phyloP scores from a whole-genome alignment of 2,888 invertebrate genomes.

The Xanthorhoe designata region DNA sequence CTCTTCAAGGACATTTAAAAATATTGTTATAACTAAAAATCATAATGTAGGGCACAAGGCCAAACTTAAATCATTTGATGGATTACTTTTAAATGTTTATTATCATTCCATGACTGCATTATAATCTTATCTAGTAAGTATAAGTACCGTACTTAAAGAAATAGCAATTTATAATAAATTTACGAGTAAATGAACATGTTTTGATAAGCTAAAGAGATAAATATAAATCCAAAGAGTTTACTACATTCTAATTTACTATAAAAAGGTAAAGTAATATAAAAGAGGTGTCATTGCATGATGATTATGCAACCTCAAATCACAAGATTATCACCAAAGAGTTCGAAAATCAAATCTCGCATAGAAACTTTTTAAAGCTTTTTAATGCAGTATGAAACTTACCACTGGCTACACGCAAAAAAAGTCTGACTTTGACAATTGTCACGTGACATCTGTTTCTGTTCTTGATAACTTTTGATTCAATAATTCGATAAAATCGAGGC shows the following conservation, averaged over 20 bases:
- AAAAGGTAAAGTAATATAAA: not conserved
- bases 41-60: too few relatives aligned
- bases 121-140: too few relatives aligned
- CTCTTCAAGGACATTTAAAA: too few relatives aligned
- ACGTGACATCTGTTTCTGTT: slow-evolving; percentile 16
- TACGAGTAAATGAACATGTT: too few relatives aligned
- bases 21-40: too few relatives aligned
- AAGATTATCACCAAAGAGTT: slow-evolving; percentile 7
- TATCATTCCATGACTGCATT: too few relatives aligned
- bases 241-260: not conserved
- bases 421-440: slow-evolving; percentile 25
- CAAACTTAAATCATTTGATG: too few relatives aligned
- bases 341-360: not conserved
- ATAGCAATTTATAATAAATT: not conserved
- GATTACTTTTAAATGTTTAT: too few relatives aligned
- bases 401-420: slow-evolving; percentile 25
- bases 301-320: not conserved
- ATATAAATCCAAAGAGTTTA: not conserved
- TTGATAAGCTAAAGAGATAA: too few relatives aligned
- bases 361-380: slow-evolving; percentile 7
- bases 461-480: slow-evolving; percentile 14
- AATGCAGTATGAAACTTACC: not conserved
- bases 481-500: slow-evolving; percentile 27
- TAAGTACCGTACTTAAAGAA: too few relatives aligned
- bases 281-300: not conserved